These are phyloP conservation scores for Drosophila lacteicornis DNA, from an alignment of 1,140 invertebrate genomes.

Conservation along the genomic window DNA sequence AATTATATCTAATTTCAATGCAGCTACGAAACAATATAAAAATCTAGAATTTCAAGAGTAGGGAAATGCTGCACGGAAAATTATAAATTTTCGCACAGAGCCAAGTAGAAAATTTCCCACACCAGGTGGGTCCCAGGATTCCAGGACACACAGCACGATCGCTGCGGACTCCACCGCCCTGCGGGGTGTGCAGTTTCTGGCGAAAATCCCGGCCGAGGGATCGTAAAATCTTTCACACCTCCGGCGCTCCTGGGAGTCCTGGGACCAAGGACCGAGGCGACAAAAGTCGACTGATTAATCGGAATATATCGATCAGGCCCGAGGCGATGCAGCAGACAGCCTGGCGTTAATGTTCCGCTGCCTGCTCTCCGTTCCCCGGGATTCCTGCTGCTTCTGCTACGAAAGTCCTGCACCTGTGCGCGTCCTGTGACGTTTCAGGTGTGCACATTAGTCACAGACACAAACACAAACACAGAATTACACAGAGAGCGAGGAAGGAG, in stretches of 20 bases:
- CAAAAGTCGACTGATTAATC: constrained; percentile 78
- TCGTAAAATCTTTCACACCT: constrained; percentile 80
- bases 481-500: constrained; percentile 12
- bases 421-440: constrained; percentile 77
- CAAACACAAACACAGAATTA: constrained; percentile 32
- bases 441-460: constrained; percentile 77
- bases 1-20: not conserved
- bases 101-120: constrained; percentile 57
- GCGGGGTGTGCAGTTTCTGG: constrained; percentile 64
- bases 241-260: constrained; percentile 56
- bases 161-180: constrained; percentile 46
- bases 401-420: constrained; percentile 66
- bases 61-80: not conserved
- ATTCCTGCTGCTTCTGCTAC: constrained; percentile 35
- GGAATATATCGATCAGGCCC: constrained; percentile 75
- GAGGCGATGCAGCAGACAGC: constrained; percentile 60
- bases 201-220: constrained; percentile 51
- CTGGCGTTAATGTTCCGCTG: constrained; percentile 69
- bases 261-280: constrained; percentile 24
- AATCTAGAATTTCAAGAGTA: not conserved
- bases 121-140: constrained; percentile 55
- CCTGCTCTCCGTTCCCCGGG: constrained; percentile 9
- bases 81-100: constrained; percentile 27
- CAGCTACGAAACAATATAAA: not conserved
- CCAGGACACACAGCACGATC: constrained; percentile 69